Conservation (phyloP, 2,888 invertebrate genomes). For the Monochamus alternatus region DNA sequence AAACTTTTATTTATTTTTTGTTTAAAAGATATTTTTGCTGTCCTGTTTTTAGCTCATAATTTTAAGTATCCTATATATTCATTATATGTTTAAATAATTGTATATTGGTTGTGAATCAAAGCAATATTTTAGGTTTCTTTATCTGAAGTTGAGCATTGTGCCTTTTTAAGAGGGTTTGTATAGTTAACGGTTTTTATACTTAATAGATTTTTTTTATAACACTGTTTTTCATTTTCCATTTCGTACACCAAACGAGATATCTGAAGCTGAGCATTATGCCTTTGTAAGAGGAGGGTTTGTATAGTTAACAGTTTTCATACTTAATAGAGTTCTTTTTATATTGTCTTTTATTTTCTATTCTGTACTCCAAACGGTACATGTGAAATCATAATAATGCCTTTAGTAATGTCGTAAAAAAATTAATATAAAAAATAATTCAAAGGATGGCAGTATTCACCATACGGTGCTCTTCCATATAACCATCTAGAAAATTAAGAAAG, state of each 20-base stretch:
- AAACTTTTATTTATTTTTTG: constrained; percentile 8
- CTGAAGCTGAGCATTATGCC: constrained; percentile 59
- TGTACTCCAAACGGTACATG: neutral
- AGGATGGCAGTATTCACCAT: too few species aligned
- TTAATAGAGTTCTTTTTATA: constrained; percentile 48
- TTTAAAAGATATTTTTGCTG: neutral
- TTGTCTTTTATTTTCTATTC: neutral
- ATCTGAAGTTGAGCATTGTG: constrained; percentile 59
- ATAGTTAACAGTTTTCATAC: constrained; percentile 56
- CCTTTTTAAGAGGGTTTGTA: constrained; percentile 55
- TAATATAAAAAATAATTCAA: too few species aligned
- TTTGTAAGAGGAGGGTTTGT: constrained; percentile 53
- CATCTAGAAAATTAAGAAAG: too few species aligned
- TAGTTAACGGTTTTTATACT: constrained; percentile 56
- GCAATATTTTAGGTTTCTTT: constrained; percentile 60
- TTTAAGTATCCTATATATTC: constrained; percentile 18
- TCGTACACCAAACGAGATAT: constrained; percentile 9
- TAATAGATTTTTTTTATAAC: constrained; percentile 50
- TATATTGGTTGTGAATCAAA: constrained; percentile 56
- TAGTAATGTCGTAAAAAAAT: neutral
- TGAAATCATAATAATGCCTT: neutral
- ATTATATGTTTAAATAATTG: constrained; percentile 16
- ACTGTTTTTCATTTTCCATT: constrained; percentile 13
- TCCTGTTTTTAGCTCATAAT: neutral
- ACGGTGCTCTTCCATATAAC: too few species aligned